These are phyloP conservation scores for Halisarca cf. caerulea DNA, from an alignment of 37 sponge, comb jelly and placozoan genomes.

Conservation along the genomic window DNA sequence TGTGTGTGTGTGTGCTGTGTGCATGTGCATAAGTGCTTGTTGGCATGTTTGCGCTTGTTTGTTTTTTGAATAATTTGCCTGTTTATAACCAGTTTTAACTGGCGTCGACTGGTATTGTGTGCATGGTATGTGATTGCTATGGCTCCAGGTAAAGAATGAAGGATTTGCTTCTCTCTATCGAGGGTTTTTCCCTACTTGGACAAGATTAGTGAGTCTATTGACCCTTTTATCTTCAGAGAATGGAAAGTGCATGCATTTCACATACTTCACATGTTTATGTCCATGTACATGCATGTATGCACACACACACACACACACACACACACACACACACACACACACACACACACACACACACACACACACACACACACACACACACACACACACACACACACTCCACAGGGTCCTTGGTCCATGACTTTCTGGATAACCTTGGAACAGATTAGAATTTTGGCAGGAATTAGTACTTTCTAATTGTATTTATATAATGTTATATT, in stretches of 20 bases:
- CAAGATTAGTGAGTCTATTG: slow-evolving; percentile 82
- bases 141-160: slow-evolving; percentile 70
- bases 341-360: not conserved
- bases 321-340: not conserved
- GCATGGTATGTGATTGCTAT: not conserved
- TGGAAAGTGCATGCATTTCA: not conserved
- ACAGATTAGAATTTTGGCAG: slow-evolving; percentile 69
- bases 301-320: too few species aligned
- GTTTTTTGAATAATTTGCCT: too few species aligned
- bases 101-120: too few species aligned
- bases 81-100: too few species aligned
- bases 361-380: not conserved
- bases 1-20: too few species aligned
- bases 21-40: too few species aligned
- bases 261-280: not conserved
- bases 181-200: slow-evolving; percentile 88
- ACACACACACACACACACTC: not conserved
- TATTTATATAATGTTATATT: not conserved
- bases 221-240: too few species aligned
- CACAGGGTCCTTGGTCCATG: slow-evolving; percentile 93
- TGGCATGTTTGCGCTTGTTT: too few species aligned
- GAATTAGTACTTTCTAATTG: slow-evolving; percentile 73
- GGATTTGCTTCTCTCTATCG: slow-evolving; percentile 80
- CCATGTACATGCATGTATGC: not conserved
- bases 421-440: slow-evolving; percentile 92